A percentile compares a stretch with the other conserved stretches of the same genome.
phyloP scores from a whole-genome alignment of 2,797 vertebrate species.

The Botia almorhae region DNA sequence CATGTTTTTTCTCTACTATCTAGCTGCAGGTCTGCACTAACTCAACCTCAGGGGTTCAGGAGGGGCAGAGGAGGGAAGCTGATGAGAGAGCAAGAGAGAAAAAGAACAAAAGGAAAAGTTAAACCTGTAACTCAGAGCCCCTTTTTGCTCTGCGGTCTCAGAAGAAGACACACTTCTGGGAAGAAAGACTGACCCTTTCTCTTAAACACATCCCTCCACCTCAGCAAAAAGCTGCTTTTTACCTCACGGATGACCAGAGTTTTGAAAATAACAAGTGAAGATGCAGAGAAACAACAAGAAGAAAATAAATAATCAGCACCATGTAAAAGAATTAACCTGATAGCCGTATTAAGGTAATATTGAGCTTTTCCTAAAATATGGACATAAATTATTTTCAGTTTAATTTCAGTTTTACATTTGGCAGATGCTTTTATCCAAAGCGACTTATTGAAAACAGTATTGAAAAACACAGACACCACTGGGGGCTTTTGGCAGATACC shows the following conservation, averaged over 20 bases:
- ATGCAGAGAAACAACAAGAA: too few relatives aligned
- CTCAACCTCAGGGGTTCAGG: constrained; percentile 58
- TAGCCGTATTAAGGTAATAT: too few relatives aligned
- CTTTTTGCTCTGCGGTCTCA: constrained; percentile 56
- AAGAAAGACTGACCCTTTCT: constrained; percentile 47
- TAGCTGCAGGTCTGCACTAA: constrained; percentile 55
- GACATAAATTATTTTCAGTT: too few relatives aligned
- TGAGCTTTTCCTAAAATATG: too few relatives aligned
- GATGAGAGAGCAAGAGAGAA: constrained; percentile 30
- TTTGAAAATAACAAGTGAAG: background rate
- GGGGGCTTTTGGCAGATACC: constrained; percentile 52
- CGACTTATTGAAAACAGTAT: background rate
- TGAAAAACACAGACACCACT: constrained; percentile 32
- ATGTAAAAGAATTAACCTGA: too few relatives aligned
- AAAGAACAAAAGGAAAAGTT: constrained; percentile 57
- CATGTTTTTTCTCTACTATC: constrained; percentile 45
- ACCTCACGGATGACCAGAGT: constrained; percentile 47
- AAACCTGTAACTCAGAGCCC: constrained; percentile 53
- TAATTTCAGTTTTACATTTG: too few relatives aligned
- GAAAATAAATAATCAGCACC: too few relatives aligned
- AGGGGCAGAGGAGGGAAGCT: constrained; percentile 33
- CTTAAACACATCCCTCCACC: constrained; percentile 48
- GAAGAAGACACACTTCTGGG: constrained; percentile 55
- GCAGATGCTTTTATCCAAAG: too few relatives aligned
- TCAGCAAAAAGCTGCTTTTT: constrained; percentile 52